Conservation (phyloP, 2,888 invertebrate genomes). For the Ctena decussata region DNA sequence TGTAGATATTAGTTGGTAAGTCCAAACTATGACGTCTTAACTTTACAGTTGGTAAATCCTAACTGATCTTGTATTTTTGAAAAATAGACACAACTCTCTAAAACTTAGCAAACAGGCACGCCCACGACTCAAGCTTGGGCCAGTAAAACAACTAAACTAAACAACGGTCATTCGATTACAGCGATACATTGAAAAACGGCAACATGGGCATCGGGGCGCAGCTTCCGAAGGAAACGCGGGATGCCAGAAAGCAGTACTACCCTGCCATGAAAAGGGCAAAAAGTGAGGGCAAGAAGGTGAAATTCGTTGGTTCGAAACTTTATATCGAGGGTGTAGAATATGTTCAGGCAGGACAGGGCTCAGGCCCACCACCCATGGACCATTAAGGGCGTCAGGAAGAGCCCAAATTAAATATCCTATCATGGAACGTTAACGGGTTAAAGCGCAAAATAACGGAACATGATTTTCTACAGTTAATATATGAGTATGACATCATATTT, state of each 20-base stretch:
- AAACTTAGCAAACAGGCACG: too few relatives aligned
- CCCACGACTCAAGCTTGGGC: too few relatives aligned
- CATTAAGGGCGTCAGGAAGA: neutral
- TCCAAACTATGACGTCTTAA: too few relatives aligned
- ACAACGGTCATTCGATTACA: neutral
- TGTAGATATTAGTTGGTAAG: too few relatives aligned
- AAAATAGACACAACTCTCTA: too few relatives aligned
- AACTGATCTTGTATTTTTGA: too few relatives aligned
- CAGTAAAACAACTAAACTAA: too few relatives aligned
- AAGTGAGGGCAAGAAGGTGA: neutral
- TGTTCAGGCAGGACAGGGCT: neutral
- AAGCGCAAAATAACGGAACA: neutral
- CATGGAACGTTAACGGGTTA: neutral
- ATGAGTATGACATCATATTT: neutral
- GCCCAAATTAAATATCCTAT: neutral
- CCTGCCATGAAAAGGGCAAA: neutral
- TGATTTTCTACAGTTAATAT: neutral
- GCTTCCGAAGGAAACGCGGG: too few relatives aligned
- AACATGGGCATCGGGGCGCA: conserved; percentile 26
- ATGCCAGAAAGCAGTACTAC: too few relatives aligned
- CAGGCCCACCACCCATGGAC: neutral
- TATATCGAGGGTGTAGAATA: neutral
- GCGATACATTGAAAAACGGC: neutral
- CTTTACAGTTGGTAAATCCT: too few relatives aligned
- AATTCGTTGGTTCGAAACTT: neutral